Evolutionary conservation across 1,140 invertebrate species (phyloP).

Genomic region (Samia ricini): DNA sequence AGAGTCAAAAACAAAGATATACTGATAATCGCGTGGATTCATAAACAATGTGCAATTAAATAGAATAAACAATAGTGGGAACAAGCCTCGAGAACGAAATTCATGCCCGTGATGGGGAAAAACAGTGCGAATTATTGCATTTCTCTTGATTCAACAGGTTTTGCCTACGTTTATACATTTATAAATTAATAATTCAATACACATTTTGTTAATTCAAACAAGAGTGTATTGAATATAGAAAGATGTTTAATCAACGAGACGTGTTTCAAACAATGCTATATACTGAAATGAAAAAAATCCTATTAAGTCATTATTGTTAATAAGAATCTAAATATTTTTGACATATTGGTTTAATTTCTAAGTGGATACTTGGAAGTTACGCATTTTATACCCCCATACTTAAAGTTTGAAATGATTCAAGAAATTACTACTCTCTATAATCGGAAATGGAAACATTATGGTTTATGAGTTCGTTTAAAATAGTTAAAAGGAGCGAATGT

Average conservation of each 20-base stretch:
- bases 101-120: conserved; percentile 52
- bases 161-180: conserved; percentile 1
- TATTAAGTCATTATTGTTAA: too few relatives aligned
- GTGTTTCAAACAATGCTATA: too few relatives aligned
- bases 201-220: background rate
- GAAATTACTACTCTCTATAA: background rate
- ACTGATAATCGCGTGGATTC: conserved; percentile 35
- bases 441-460: background rate
- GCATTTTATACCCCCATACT: background rate
- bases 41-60: conserved; percentile 54
- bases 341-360: background rate
- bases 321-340: too few relatives aligned
- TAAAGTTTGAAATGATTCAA: background rate
- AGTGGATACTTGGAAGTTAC: background rate
- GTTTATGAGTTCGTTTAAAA: too few relatives aligned
- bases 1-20: conserved; percentile 8
- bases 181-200: background rate
- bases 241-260: too few relatives aligned
- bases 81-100: conserved; percentile 51
- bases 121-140: conserved; percentile 47
- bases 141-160: conserved; percentile 25
- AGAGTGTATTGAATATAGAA: too few relatives aligned
- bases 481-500: too few relatives aligned
- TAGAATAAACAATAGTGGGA: conserved; percentile 55
- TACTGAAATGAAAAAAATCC: too few relatives aligned